Evolutionary conservation across 2,888 invertebrate species (phyloP), one percentile per base, ranked within the genome.

Genomic region (Tachina grossa): DNA sequence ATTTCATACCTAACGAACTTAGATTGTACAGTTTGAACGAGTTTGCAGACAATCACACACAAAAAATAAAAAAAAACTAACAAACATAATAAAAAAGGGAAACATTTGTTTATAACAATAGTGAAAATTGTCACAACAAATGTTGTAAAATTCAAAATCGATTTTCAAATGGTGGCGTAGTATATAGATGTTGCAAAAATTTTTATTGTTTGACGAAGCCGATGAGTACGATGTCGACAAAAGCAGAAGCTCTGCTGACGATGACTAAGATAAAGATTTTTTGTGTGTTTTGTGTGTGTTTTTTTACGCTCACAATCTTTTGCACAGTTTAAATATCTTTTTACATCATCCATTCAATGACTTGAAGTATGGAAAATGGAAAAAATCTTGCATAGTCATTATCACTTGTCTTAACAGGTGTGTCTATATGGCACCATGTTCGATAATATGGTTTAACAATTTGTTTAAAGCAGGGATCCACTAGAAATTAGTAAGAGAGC

Each of bases 71-170:
- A 31, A 31, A 5, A 31, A 31, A 1, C 5, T 6, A 31, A 31
- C 31, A 31, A 31, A 31, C n/a, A 53, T 16, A 53, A 9, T 16
- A 10, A 16, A n/a, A 53, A 53, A 13, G 47, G 1, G 47, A 53
- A 71, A 72, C 53, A 77, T 59, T 77, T 76, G 51, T 57, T 81
- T 59, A 16, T 41, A 31, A 81, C 74, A 85, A 78, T 78, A 59
- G 75, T 68, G 84, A 57, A 69, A 85, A 85, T 78, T 82, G 82
- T 85, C 78, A 65, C 78, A 75, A 82, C 82, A 85, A 82, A 82
- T 85, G 82, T 77, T 82, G 78, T 85, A 75, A 85, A 78, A 82
- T 75, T 79, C 75, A 85, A 78, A 85, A 85, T 85, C 85, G 85
- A 85, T 85, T 85, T 79, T 82, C 75, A 85, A 85, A 85, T 82